Percentiles rank a stretch among this genome's conserved stretches.
Evolutionary conservation across 2,888 invertebrate species (phyloP).

Genomic region (Nemoura dubitans): DNA sequence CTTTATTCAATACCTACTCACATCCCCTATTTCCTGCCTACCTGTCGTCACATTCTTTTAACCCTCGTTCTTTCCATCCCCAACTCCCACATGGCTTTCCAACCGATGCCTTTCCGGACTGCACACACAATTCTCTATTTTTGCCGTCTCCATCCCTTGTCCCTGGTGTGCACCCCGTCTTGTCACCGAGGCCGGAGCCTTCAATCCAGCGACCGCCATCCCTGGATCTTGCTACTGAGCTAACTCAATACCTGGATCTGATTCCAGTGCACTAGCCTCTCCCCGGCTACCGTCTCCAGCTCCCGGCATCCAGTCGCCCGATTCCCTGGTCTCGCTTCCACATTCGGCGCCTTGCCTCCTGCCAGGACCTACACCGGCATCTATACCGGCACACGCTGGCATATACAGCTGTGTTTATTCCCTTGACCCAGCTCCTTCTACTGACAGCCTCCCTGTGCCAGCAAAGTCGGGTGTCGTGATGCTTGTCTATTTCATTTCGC

Average conservation of each 20-base stretch:
- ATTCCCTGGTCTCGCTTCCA: not conserved
- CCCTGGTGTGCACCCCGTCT: slow-evolving; percentile 1
- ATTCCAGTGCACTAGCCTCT: not conserved
- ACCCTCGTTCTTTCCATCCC: slow-evolving; percentile 18
- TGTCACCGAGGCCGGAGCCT: slow-evolving; percentile 22
- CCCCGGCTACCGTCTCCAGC: not conserved
- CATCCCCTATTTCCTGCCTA: slow-evolving; percentile 21
- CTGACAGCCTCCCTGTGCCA: not conserved
- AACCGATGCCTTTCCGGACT: slow-evolving; percentile 16
- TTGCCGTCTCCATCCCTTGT: not conserved
- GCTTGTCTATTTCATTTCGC: not conserved
- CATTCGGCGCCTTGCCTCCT: not conserved
- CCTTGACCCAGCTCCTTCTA: not conserved
- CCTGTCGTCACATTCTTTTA: slow-evolving; percentile 9
- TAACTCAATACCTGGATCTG: slow-evolving; percentile 21
- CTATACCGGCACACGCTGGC: not conserved
- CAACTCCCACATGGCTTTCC: slow-evolving; percentile 26
- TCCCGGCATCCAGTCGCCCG: not conserved
- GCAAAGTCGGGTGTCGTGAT: not conserved
- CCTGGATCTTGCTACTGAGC: slow-evolving; percentile 15
- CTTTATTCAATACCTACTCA: slow-evolving; percentile 29
- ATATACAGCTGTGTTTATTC: not conserved
- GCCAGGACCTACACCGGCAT: not conserved
- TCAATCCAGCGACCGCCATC: slow-evolving; percentile 22
- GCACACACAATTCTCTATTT: slow-evolving; percentile 30